Conservation (phyloP, 2,888 invertebrate species). For the Sussaba pulchella region DNA sequence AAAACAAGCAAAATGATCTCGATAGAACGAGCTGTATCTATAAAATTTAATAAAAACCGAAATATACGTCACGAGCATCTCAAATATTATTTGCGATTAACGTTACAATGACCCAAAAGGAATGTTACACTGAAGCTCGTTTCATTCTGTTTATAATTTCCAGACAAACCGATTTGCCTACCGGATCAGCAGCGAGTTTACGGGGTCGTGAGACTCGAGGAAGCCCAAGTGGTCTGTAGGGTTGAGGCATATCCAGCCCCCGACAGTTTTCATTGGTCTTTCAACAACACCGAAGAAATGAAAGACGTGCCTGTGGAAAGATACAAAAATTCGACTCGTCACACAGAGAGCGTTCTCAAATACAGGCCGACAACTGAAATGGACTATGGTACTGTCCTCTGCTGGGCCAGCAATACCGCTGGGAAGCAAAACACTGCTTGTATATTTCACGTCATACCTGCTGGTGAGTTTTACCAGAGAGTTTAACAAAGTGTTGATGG, state of each 20-base stretch:
- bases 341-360: conserved; percentile 88
- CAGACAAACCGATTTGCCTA: conserved; percentile 94
- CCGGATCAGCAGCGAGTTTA: conserved; percentile 91
- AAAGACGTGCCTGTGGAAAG: conserved; percentile 90
- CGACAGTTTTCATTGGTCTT: conserved; percentile 93
- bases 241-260: conserved; percentile 94
- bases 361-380: conserved; percentile 91
- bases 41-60: conserved; percentile 17
- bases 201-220: conserved; percentile 93
- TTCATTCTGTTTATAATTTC: conserved; percentile 60
- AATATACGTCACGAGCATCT: conserved; percentile 13
- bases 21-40: neutral
- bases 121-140: neutral
- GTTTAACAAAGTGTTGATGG: neutral
- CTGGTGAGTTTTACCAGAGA: conserved; percentile 82
- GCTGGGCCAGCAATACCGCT: conserved; percentile 90
- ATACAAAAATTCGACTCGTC: conserved; percentile 86
- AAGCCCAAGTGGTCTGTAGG: conserved; percentile 92
- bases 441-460: conserved; percentile 90
- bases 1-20: conserved; percentile 18
- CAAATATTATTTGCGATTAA: conserved; percentile 11
- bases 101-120: no score
- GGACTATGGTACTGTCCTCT: conserved; percentile 91
- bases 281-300: conserved; percentile 95
- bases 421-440: conserved; percentile 91